Evolutionary conservation across 2,797 vertebrate genomes (phyloP).

Genomic region (Melanotaenia boesemani): DNA sequence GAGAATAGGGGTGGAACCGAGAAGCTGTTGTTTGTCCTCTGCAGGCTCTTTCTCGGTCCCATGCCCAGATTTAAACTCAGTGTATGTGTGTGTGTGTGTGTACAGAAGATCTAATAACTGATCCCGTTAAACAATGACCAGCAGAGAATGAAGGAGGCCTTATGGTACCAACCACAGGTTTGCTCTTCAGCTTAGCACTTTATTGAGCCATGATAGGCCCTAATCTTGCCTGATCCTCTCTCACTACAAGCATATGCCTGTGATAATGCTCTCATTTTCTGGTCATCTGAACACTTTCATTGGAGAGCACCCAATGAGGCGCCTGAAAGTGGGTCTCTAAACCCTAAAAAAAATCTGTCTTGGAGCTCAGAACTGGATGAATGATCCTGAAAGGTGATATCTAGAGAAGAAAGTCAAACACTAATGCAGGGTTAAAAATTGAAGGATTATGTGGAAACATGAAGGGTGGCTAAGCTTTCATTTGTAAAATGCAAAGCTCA

Average conservation of each 20-base stretch:
- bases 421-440: conserved; percentile 80
- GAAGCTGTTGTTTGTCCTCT: conserved; percentile 30
- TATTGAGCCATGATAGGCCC: conserved; percentile 75
- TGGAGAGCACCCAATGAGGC: conserved; percentile 61
- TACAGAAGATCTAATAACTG: conserved; percentile 54
- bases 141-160: conserved; percentile 66
- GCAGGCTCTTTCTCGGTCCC: conserved; percentile 32
- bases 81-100: conserved; percentile 60
- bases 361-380: conserved; percentile 65
- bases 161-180: conserved; percentile 72
- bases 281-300: conserved; percentile 85
- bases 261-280: conserved; percentile 85
- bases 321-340: conserved; percentile 65
- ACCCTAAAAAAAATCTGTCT: conserved; percentile 49
- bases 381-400: conserved; percentile 66
- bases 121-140: conserved; percentile 74
- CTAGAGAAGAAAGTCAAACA: conserved; percentile 85
- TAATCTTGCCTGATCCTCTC: conserved; percentile 83
- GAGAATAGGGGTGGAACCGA: conserved; percentile 39
- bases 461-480: conserved; percentile 83
- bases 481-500: conserved; percentile 68
- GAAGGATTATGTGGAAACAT: conserved; percentile 80
- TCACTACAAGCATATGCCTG: conserved; percentile 80
- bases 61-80: conserved; percentile 63
- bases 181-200: conserved; percentile 76